phyloP scores from a whole-genome alignment of 2,888 invertebrate species.

The Muscina levida region DNA sequence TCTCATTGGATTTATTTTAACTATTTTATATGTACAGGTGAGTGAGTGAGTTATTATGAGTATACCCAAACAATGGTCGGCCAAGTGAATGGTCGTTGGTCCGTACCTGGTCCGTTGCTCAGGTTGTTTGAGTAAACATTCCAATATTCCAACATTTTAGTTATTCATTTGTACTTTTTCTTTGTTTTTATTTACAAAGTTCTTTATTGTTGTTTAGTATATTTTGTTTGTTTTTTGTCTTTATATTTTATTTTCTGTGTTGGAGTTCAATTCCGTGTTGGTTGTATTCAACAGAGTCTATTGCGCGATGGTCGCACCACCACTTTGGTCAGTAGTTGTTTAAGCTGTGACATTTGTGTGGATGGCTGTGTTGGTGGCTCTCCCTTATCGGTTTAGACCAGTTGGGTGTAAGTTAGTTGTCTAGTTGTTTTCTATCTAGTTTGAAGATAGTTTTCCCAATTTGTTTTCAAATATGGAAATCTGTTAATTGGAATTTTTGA shows the following conservation, averaged over 20 bases:
- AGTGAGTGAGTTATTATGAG: no score
- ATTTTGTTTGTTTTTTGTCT: not conserved
- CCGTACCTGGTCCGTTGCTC: not conserved
- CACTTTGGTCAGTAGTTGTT: constrained; percentile 2
- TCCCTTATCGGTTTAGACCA: no score
- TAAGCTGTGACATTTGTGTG: not conserved
- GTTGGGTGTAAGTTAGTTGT: no score
- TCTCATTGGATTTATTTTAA: constrained; percentile 69
- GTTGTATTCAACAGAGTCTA: no score
- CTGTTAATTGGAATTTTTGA: no score
- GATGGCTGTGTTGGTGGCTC: no score
- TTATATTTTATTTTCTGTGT: not conserved
- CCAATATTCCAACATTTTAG: not conserved
- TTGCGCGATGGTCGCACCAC: not conserved
- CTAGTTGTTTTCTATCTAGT: no score
- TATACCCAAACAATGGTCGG: no score
- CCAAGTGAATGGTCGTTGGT: constrained; percentile 16
- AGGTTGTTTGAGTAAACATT: constrained; percentile 17
- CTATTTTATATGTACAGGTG: constrained; percentile 68
- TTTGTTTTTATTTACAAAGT: not conserved
- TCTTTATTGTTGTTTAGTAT: not conserved
- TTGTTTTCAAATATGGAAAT: no score
- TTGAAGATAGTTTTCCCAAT: no score
- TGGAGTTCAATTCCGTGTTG: not conserved
- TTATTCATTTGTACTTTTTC: not conserved